Evolutionary conservation across 2,888 invertebrate species (phyloP).

Genomic region (Crematogaster levior): DNA sequence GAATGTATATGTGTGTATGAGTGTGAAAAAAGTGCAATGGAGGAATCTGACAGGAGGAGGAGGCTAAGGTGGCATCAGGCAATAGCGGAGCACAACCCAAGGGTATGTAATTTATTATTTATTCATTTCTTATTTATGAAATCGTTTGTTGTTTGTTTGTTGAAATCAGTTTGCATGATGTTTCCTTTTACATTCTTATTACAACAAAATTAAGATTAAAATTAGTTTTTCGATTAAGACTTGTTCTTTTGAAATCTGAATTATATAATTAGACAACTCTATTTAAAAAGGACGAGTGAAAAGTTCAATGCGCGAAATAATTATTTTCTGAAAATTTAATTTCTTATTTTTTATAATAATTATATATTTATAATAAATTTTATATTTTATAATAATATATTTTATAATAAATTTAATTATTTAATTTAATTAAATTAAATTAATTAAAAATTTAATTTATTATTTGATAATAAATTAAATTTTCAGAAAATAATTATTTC

Average conservation of each 20-base stretch:
- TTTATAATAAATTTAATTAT: no score
- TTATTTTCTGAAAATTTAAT: neutral
- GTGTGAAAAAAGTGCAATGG: neutral
- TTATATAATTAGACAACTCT: neutral
- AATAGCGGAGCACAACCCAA: neutral
- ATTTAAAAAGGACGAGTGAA: neutral
- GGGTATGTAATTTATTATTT: neutral
- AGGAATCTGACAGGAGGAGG: neutral
- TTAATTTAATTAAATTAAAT: no score
- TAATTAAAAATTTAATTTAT: no score
- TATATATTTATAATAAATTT: no score
- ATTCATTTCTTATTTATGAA: neutral
- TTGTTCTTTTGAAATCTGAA: neutral
- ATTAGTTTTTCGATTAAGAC: neutral
- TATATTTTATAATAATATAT: no score
- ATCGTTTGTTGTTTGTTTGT: neutral
- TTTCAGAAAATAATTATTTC: no score
- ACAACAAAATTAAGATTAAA: neutral
- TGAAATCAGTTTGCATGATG: neutral
- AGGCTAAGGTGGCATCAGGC: neutral
- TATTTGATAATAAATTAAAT: no score
- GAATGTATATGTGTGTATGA: neutral
- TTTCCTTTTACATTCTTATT: neutral
- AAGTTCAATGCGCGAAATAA: neutral
- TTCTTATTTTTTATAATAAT: no score